Percentiles rank a stretch among this genome's conserved stretches.
Evolutionary conservation across 2,797 vertebrate genomes (phyloP).

Genomic region (Monodelphis domestica): DNA sequence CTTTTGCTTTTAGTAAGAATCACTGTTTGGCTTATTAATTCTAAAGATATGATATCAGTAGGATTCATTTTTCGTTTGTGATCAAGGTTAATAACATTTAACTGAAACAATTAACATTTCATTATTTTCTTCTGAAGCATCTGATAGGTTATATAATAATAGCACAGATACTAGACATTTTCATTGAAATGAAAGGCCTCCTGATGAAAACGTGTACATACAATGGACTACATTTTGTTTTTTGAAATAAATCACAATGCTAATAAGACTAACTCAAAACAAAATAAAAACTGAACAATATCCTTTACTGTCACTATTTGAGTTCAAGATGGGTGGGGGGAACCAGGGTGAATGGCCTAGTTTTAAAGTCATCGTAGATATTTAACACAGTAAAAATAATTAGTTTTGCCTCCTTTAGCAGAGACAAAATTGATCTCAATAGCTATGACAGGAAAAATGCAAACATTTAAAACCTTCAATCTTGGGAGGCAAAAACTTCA

Average conservation of each 20-base stretch:
- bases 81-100: background rate
- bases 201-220: background rate
- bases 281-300: background rate
- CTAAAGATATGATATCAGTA: conserved; percentile 1
- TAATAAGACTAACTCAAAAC: background rate
- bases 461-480: background rate
- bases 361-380: conserved; percentile 33
- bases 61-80: background rate
- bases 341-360: background rate
- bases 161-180: background rate
- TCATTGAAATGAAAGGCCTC: background rate
- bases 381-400: background rate
- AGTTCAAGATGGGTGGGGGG: background rate
- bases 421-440: background rate
- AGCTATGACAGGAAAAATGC: background rate
- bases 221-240: background rate
- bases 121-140: background rate
- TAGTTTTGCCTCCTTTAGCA: background rate
- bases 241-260: too few relatives aligned
- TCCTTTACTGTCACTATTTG: background rate
- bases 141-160: background rate
- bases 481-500: background rate
- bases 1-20: conserved; percentile 17
- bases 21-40: background rate
- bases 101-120: background rate